phyloP scores from a whole-genome alignment of 2,888 invertebrate genomes.

The Drosophila emarginata region DNA sequence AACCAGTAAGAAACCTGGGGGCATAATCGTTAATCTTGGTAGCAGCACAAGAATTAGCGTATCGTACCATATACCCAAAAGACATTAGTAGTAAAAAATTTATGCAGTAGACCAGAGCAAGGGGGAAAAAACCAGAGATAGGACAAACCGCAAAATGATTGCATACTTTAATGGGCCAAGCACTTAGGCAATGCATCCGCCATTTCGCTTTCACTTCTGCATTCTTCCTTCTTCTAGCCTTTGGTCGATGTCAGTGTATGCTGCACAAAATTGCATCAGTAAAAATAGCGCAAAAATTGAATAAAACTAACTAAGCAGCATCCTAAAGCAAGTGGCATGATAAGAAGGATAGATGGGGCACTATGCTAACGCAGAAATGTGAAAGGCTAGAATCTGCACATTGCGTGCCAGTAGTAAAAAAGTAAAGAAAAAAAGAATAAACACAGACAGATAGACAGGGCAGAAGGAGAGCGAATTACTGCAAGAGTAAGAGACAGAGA shows the following conservation, averaged over 20 bases:
- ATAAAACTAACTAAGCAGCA: slow-evolving; percentile 59
- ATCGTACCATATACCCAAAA: not conserved
- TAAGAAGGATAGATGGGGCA: slow-evolving; percentile 10
- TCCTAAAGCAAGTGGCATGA: not conserved
- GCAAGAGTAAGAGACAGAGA: not conserved
- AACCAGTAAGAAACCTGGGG: not conserved
- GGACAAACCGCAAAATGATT: slow-evolving; percentile 66
- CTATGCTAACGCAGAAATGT: slow-evolving; percentile 52
- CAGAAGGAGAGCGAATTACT: not conserved
- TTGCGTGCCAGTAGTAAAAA: slow-evolving; percentile 42
- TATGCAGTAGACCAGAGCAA: not conserved
- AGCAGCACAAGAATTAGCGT: slow-evolving; percentile 2
- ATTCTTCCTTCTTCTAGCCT: slow-evolving; percentile 20
- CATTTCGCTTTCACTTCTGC: not conserved
- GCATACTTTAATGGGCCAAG: slow-evolving; percentile 74
- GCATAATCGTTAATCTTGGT: slow-evolving; percentile 5
- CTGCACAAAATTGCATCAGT: slow-evolving; percentile 59
- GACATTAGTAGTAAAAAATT: not conserved
- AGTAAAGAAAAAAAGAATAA: slow-evolving; percentile 6
- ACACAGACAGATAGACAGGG: not conserved
- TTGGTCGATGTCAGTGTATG: slow-evolving; percentile 13
- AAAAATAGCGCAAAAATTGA: slow-evolving; percentile 63
- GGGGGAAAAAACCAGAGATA: slow-evolving; percentile 15
- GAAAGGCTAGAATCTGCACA: slow-evolving; percentile 62
- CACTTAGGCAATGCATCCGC: slow-evolving; percentile 54